Base-by-base conservation (phyloP, 2,797 vertebrate genomes). In the Takifugu rubripes region DNA sequence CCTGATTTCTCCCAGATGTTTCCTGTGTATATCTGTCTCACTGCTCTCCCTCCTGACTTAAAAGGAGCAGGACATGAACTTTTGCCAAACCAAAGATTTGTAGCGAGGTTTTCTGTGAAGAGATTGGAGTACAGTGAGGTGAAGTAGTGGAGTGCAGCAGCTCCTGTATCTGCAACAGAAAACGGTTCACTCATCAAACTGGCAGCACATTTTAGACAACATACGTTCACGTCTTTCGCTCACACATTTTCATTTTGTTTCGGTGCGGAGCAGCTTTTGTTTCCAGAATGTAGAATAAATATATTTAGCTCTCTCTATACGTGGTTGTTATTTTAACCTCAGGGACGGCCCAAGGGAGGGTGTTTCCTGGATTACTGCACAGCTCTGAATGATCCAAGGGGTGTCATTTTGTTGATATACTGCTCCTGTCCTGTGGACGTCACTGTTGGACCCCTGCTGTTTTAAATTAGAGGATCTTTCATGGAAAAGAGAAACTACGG, bases 1-100 rank as follows among this genome's bases (percentile, higher is more conserved):
- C 72, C 74, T 90, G 86, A 91, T 91, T 86, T 66, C 89, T 94
- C 78, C 94, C 96, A 97, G 96, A 95, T 97, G 95, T 96, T 96
- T 96, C 93, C 94, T 95, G 90, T 90, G 86, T 81, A 68, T 54
- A 51, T 63, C 56, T 61, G 43, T 70, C 46, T 40, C 51, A 74
- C 51, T 64, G 51, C 46, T 68, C 27, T 2, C 49, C 54, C 51
- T 64, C 50, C 72, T 69, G 72, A 66, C 80, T 82, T 74, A 62
- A 56, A 79, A 79, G 69, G 54, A 81, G 70, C 49, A 70, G 77
- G 74, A 85, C 77, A 64, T 77, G 70, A 84, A 83, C 54, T 40
- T 70, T 74, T 66, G 76, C 54, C 76, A 61, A 62, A 26, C 63
- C 54, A 58, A 70, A 80, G 75, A 83, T 80, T 76, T 76, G 70